These are phyloP conservation scores for Nycticorax nycticorax DNA, from an alignment of 2,113 vertebrate genomes.

Conservation along the genomic window DNA sequence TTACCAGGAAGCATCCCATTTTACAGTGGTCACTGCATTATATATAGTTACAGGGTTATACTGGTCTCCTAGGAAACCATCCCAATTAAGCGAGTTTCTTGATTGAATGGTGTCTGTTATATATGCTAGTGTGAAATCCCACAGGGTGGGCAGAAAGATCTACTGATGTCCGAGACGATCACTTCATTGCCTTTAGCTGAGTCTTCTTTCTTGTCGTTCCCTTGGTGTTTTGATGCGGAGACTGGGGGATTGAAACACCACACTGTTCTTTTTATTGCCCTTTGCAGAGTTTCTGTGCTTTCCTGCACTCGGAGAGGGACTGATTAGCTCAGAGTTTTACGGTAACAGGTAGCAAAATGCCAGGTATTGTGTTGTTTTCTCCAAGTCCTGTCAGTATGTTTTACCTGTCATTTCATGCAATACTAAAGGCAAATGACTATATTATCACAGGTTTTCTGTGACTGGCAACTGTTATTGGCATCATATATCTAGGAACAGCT, in stretches of 20 bases:
- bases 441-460: conserved; percentile 26
- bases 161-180: background rate
- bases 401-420: background rate
- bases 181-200: background rate
- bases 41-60: background rate
- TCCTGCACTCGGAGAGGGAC: background rate
- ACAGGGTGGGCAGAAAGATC: background rate
- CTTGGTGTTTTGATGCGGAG: background rate
- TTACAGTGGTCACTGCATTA: background rate
- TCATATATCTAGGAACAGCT: conserved; percentile 57
- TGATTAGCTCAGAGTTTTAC: background rate
- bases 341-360: background rate
- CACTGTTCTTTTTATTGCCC: background rate
- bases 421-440: conserved; percentile 7
- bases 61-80: background rate
- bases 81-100: background rate
- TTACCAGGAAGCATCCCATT: background rate
- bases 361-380: conserved; percentile 3
- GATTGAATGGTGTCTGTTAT: background rate
- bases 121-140: background rate
- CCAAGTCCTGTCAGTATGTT: background rate
- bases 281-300: background rate
- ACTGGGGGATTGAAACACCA: background rate
- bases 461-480: conserved; percentile 60
- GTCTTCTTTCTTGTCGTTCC: background rate